Base-by-base conservation (phyloP, 2,797 vertebrate genomes). In the Morelia viridis region DNA sequence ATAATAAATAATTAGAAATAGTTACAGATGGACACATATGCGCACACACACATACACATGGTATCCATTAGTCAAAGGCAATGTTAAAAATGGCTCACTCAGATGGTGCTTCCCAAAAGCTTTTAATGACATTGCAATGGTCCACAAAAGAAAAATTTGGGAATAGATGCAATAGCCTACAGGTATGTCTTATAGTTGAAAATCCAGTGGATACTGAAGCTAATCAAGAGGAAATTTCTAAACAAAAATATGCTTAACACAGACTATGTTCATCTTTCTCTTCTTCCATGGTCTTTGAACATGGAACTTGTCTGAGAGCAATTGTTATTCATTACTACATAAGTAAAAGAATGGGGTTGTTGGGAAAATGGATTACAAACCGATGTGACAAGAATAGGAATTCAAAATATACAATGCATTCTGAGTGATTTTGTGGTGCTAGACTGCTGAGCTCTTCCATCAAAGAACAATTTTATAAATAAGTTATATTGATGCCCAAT, bases 401-500 rank as follows among this genome's bases (percentile, higher is more conserved):
- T 93, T 95, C 93, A 94, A 95, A 35, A 92, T 53, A 85, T 64
- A 62, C 62, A 46, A 91, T 94, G 92, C 71, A 41, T 28, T 64
- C 35, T 76, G 31, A 41, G 5, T 92, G 88, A 6, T 24, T 26
- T 94, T 7, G 2, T 83, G 92, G 83, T 61, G 64, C 92, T 61
- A 65, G 61, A 5, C 26, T 94, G 35, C 0, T 3, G 85, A 95
- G 62, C 92, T 9, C 28, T 22, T 10, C 53, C 90, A 35, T 90
- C 65, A 94, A 60, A 88, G 57, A 94, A 12, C 12, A 28, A 92
- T 88, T 88, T 88, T 88, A 41, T 76, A 85, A 94, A 61, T 35
- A 94, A 28, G 35, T 91, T 85, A 93, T 94, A 96, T 93, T 89
- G 46, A 28, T 60, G 91, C 5, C 19, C 95, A 92, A 89, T 31